Base-by-base conservation (phyloP, 2,113 vertebrate species). In the Pseudopodoces humilis region DNA sequence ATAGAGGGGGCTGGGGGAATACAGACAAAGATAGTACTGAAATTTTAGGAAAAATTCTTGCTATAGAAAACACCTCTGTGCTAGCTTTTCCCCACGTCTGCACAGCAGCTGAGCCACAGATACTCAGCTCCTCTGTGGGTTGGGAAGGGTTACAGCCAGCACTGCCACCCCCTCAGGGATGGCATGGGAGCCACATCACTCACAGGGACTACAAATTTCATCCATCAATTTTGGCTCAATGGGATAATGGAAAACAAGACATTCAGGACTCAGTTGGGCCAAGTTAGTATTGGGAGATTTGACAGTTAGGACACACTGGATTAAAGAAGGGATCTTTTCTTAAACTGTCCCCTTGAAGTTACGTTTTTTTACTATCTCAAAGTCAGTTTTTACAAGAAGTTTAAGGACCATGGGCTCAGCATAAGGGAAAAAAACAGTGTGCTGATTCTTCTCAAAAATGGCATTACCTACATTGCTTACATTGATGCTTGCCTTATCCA, bases 121-220 rank as follows among this genome's bases (percentile, higher is more conserved):
- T 13, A 39, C 33, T 84, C 35, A 87, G 8, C 25, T 79, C 31
- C 55, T 80, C 37, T 0, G 0, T 0, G 0, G 10, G 16, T 59
- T 78, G 47, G 47, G 55, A 69, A 72, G 37, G 22, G 43, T 44
- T 59, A 23, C 9, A 24, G 39, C 7, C 65, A 79, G 27, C 55
- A 43, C 31, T 28, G 28, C 0, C 1, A 13, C 4, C 16, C n/a
- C 9, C 13, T 46, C 37, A 23, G 33, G 15, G 17, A 41, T 7
- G 7, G 13, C 8, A 2, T 0, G 1, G 62, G 67, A 72, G 56
- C 16, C 22, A 44, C 6, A 0, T 9, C 50, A 28, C n/a, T 33
- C 68, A 27, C 27, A 35, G 35, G 10, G 17, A 46, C 27, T 9
- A 11, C 22, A 70, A 8, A 25, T 49, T 70, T 39, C 56, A 53